Evolutionary conservation across 2,888 invertebrate species (phyloP).

Genomic region (Thereva nobilitata): DNA sequence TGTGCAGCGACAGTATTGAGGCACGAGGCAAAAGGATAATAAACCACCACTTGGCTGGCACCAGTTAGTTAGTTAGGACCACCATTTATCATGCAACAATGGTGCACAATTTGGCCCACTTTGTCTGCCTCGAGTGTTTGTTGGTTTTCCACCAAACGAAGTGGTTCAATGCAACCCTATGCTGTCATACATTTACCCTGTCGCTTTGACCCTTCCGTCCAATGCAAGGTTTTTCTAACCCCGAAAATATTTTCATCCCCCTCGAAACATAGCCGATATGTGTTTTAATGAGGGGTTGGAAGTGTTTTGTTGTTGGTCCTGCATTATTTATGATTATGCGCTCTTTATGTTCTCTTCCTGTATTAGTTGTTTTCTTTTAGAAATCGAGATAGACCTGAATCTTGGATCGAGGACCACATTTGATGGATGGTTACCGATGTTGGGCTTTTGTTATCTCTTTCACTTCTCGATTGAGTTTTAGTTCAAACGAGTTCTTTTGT

Average conservation of each 20-base stretch:
- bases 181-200: background rate
- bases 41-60: conserved; percentile 33
- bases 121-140: conserved; percentile 41
- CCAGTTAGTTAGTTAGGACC: conserved; percentile 35
- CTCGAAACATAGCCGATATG: conserved; percentile 10
- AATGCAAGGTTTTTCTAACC: conserved; percentile 4
- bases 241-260: conserved; percentile 5
- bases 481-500: conserved; percentile 26
- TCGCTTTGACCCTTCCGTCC: background rate
- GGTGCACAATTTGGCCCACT: conserved; percentile 42
- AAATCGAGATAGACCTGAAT: background rate
- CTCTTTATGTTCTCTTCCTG: conserved; percentile 35
- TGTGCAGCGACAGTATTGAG: conserved; percentile 35
- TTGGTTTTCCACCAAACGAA: conserved; percentile 41
- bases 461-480: conserved; percentile 40
- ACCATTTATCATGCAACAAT: conserved; percentile 40
- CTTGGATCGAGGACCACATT: conserved; percentile 20
- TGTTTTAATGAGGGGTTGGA: conserved; percentile 40
- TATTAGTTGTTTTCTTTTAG: conserved; percentile 23
- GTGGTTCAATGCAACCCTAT: conserved; percentile 30
- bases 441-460: conserved; percentile 42
- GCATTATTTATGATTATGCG: conserved; percentile 42
- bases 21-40: conserved; percentile 22
- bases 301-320: conserved; percentile 40
- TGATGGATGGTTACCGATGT: conserved; percentile 41